Evolutionary conservation across 2,113 vertebrate species (phyloP).

Genomic region (Cygnus buccinator): DNA sequence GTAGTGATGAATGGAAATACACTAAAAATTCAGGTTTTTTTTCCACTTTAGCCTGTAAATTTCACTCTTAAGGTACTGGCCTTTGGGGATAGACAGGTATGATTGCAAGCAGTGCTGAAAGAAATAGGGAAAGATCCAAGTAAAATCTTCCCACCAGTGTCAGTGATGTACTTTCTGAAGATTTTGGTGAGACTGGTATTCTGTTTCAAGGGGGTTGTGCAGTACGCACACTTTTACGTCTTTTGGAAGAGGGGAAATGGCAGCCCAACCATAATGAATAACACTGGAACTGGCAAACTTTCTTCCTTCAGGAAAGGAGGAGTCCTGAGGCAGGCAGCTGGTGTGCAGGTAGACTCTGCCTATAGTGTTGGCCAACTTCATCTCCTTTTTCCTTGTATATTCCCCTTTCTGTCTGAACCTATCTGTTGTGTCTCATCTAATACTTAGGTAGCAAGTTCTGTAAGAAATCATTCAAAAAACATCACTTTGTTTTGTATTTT

Average conservation of each 20-base stretch:
- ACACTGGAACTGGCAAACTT: background rate
- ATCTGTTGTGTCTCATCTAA: constrained; percentile 11
- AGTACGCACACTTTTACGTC: background rate
- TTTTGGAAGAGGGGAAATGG: background rate
- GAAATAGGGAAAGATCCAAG: background rate
- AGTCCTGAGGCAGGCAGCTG: constrained; percentile 31
- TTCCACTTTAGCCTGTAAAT: background rate
- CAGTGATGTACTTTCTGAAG: background rate
- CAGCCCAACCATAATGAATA: background rate
- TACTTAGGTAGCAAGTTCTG: background rate
- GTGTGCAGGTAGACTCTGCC: background rate
- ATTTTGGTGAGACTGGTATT: background rate
- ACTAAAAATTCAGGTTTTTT: background rate
- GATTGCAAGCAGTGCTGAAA: background rate
- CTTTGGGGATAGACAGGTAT: background rate
- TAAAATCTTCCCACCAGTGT: background rate
- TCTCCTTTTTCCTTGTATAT: background rate
- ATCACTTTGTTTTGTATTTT: background rate
- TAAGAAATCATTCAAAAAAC: background rate
- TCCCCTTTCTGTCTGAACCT: background rate
- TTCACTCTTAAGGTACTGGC: background rate
- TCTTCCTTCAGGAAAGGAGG: background rate
- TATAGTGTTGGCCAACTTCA: background rate
- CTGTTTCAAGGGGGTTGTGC: background rate
- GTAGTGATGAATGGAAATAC: background rate